Conservation (phyloP, 2,797 vertebrate genomes). For the Cottoperca gobio region DNA sequence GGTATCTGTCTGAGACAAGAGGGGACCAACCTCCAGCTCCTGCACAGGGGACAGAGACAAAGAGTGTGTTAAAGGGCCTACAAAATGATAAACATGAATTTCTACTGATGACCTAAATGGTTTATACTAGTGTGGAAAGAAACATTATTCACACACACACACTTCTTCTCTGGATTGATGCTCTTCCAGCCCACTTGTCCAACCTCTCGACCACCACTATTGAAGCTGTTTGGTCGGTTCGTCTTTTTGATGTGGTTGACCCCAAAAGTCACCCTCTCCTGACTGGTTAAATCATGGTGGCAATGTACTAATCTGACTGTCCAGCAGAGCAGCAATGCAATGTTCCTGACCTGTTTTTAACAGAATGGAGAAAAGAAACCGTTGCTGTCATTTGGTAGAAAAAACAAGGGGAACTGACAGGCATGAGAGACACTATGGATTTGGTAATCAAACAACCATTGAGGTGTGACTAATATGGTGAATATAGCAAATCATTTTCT, state of each 20-base stretch:
- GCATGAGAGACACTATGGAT: conserved; percentile 11
- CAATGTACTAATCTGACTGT: conserved; percentile 37
- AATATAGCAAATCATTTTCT: neutral
- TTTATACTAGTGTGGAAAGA: neutral
- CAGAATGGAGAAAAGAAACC: neutral
- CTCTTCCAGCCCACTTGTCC: neutral
- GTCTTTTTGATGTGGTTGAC: conserved; percentile 20
- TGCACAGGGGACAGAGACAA: conserved; percentile 41
- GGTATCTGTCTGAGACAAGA: conserved; percentile 83
- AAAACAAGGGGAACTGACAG: conserved; percentile 7
- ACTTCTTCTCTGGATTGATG: neutral
- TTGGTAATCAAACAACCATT: neutral
- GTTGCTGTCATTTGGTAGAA: conserved; percentile 7
- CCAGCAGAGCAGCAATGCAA: neutral
- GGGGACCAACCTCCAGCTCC: conserved; percentile 93
- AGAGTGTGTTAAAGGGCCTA: conserved; percentile 32
- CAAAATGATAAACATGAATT: too few species aligned
- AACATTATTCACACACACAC: neutral
- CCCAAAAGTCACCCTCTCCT: conserved; percentile 4
- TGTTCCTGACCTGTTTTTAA: conserved; percentile 47
- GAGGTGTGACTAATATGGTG: neutral
- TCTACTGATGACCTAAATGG: too few species aligned
- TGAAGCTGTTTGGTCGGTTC: neutral
- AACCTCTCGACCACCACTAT: neutral
- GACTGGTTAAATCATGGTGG: conserved; percentile 24